Conservation (phyloP, 2,113 vertebrate genomes). For the Sander lucioperca region DNA sequence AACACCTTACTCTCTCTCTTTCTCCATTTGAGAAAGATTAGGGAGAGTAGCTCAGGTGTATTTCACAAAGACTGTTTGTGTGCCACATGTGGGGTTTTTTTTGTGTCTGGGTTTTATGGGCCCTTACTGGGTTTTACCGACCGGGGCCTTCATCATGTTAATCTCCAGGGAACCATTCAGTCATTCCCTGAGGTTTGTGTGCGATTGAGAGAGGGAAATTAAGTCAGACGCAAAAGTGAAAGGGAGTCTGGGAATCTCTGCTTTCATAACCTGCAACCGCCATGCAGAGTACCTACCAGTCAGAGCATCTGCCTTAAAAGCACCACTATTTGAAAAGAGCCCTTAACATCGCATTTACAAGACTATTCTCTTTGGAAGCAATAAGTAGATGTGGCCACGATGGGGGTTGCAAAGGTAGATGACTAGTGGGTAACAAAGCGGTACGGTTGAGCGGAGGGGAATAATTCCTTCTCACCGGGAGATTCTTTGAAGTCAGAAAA, state of each 20-base stretch:
- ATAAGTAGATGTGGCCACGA: slow-evolving; percentile 21
- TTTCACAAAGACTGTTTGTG: slow-evolving; percentile 24
- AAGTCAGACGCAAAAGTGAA: background rate
- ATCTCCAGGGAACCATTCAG: slow-evolving; percentile 4
- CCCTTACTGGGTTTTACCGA: slow-evolving; percentile 33
- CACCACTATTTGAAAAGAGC: slow-evolving; percentile 3
- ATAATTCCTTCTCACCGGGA: slow-evolving; percentile 74
- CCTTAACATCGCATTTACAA: slow-evolving; percentile 34
- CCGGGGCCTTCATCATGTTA: slow-evolving; percentile 8
- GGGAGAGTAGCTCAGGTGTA: slow-evolving; percentile 1
- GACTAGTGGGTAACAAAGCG: slow-evolving; percentile 39
- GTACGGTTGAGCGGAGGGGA: slow-evolving; percentile 60
- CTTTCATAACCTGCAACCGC: background rate
- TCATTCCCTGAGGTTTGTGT: background rate
- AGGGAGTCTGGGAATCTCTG: background rate
- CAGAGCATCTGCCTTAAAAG: background rate
- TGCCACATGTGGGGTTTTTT: slow-evolving; percentile 1
- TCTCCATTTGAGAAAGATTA: background rate
- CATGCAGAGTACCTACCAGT: background rate
- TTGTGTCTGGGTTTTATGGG: slow-evolving; percentile 37
- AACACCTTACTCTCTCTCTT: slow-evolving; percentile 12
- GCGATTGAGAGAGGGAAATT: background rate
- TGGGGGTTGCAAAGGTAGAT: slow-evolving; percentile 34
- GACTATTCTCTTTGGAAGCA: slow-evolving; percentile 22
- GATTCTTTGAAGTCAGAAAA: slow-evolving; percentile 74